Percentiles rank a stretch among this genome's conserved stretches.
These are phyloP conservation scores for Lasioglossum figueresi DNA, from an alignment of 2,888 invertebrate genomes.

Conservation along the genomic window DNA sequence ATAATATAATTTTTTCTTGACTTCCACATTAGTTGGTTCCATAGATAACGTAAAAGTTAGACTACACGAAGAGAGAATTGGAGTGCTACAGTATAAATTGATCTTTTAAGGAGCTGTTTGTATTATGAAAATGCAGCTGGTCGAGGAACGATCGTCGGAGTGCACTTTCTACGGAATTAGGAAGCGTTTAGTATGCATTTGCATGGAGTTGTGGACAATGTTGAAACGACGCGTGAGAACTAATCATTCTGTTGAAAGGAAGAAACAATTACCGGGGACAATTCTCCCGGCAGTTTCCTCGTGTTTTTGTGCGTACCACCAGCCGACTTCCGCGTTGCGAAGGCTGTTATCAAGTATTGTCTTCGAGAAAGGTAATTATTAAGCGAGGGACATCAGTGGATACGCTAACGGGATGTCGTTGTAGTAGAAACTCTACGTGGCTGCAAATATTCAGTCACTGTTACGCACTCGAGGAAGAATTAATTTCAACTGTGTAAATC, in stretches of 20 bases:
- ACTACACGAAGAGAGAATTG: not conserved
- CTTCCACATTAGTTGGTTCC: not conserved
- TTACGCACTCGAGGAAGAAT: not conserved
- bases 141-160: not conserved
- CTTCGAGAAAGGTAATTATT: conserved; percentile 46
- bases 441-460: not conserved
- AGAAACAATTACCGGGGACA: conserved; percentile 55
- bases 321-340: conserved; percentile 66
- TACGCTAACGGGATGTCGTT: not conserved
- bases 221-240: conserved; percentile 36
- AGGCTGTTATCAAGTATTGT: conserved; percentile 53
- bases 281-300: conserved; percentile 61
- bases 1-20: too few relatives aligned
- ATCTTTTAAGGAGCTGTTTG: not conserved
- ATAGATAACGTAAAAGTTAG: not conserved
- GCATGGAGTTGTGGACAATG: not conserved
- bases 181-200: not conserved
- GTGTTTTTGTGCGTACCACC: conserved; percentile 66
- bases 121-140: not conserved
- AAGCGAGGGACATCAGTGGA: conserved; percentile 14
- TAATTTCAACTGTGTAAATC: not conserved
- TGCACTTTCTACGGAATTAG: not conserved
- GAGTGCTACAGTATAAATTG: not conserved
- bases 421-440: not conserved
- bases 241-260: conserved; percentile 32